phyloP scores from a whole-genome alignment of 2,113 vertebrate genomes.

The Electrona antarctica region DNA sequence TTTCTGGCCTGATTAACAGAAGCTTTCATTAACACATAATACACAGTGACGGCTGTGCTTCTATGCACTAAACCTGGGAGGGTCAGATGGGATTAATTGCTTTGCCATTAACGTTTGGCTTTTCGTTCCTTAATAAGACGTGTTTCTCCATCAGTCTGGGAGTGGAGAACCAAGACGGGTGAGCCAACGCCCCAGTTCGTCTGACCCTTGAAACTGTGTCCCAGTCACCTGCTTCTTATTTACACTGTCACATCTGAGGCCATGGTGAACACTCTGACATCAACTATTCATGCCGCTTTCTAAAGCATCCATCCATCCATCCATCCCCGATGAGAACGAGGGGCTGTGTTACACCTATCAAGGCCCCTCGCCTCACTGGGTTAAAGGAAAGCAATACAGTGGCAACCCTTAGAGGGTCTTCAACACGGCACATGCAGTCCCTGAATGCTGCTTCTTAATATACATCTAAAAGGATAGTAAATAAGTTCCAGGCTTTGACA shows the following conservation, averaged over 20 bases:
- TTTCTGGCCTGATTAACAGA: slow-evolving; percentile 64
- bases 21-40: slow-evolving; percentile 32
- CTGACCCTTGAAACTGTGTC: slow-evolving; percentile 60
- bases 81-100: slow-evolving; percentile 22
- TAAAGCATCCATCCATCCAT: slow-evolving; percentile 41
- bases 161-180: slow-evolving; percentile 15
- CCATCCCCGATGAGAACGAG: slow-evolving; percentile 34
- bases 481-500: not conserved
- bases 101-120: slow-evolving; percentile 16
- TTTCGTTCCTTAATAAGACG: not conserved
- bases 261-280: slow-evolving; percentile 59
- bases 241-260: slow-evolving; percentile 57
- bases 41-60: slow-evolving; percentile 24
- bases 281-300: slow-evolving; percentile 71
- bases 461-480: slow-evolving; percentile 22
- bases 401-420: slow-evolving; percentile 26
- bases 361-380: not conserved
- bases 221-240: slow-evolving; percentile 63
- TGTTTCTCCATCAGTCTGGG: not conserved
- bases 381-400: slow-evolving; percentile 16
- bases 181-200: slow-evolving; percentile 40
- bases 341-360: slow-evolving; percentile 25
- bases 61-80: slow-evolving; percentile 24
- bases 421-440: not conserved
- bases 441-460: slow-evolving; percentile 18